Evolutionary conservation across 2,797 vertebrate genomes (phyloP), one percentile per base, ranked within the genome.

Genomic region (Pelodytes ibericus): DNA sequence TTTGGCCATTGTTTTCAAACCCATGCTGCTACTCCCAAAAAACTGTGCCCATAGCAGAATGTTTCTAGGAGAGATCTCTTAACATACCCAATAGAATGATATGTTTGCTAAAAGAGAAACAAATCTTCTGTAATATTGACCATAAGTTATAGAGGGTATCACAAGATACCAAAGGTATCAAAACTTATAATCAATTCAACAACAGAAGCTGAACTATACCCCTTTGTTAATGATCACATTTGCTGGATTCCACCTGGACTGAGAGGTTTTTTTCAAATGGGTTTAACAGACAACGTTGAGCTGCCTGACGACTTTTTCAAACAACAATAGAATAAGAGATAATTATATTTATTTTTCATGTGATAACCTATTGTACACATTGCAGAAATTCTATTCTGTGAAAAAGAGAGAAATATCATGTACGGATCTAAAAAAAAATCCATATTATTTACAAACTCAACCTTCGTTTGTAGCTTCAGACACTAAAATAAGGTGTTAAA

Each of bases 401-500:
- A 88, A 91, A 93, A 92, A 88, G 89, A 88, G 86, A 91, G 84
- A 88, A 92, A 96, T 95, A 94, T 91, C 92, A 93, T 96, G 92
- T 94, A 89, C 93, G 88, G 93, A 93, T 92, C 91, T 91, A 94
- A 93, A 85, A 87, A 58, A 82, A 94, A 93, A 94, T 92, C 90
- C 95, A 90, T 92, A 98, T 97, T 94, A 88, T n/a, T n/a, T n/a
- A n/a, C n/a, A 95, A 98, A 94, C 95, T 94, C 30, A 57, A 71
- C 84, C 92, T 93, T 93, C 96, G 92, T 98, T 98, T 99, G 95
- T 97, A 98, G 95, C 69, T 95, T 95, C 91, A 95, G 95, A 94
- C 91, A 94, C 93, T 94, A 96, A 92, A 94, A 91, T 94, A 96
- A 95, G 94, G 93, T 95, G 95, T 94, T 95, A 92, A 99, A 98